Evolutionary conservation across 2,888 invertebrate species (phyloP), one percentile per base, ranked within the genome.

Genomic region (Eubasilissa splendida): DNA sequence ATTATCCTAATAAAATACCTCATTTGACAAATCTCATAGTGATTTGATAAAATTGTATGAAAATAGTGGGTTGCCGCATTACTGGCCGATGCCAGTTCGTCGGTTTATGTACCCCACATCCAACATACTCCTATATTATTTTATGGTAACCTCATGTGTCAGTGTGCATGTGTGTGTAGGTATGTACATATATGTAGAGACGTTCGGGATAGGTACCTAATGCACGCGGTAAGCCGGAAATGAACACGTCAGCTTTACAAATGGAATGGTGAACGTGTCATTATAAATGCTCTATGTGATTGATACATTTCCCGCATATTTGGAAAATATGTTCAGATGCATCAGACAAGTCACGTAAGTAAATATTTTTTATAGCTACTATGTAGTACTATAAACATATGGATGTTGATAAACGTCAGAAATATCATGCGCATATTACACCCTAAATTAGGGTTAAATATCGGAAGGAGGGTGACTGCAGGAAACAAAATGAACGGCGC

Each of bases 281-380:
- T 75, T 75, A 56, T 52, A 14, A 11, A 79, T 79, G 74, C 79
- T 79, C 79, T 79, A 10, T 79, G 79, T 77, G 77, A 77, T 70
- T 77, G 77, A 77, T 71, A 71, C 22, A 42, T 73, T 56, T 68
- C 68, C 33, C 71, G 71, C 56, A 56, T 33, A 58, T 58, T 54
- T n/a, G 71, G 70, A 68, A 68, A 50, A 68, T 63, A 12, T 22
- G 33, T 63, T 4, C 63, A 12, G 31, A 14, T 7, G 42, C 42
- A 7, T 42, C 42, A 42, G 42, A 42, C 42, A 1, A 42, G 42
- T 42, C 42, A 42, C 42, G 42, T 42, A 42, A 42, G 42, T 42
- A 60, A 60, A 60, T 60, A 10, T n/a, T 58, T 22, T n/a, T 11
- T n/a, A 58, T 58, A 58, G 58, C n/a, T n/a, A 58, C n/a, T n/a